Evolutionary conservation across 2,113 vertebrate genomes (phyloP), one percentile per base, ranked within the genome.

Genomic region (Mandrillus leucophaeus): DNA sequence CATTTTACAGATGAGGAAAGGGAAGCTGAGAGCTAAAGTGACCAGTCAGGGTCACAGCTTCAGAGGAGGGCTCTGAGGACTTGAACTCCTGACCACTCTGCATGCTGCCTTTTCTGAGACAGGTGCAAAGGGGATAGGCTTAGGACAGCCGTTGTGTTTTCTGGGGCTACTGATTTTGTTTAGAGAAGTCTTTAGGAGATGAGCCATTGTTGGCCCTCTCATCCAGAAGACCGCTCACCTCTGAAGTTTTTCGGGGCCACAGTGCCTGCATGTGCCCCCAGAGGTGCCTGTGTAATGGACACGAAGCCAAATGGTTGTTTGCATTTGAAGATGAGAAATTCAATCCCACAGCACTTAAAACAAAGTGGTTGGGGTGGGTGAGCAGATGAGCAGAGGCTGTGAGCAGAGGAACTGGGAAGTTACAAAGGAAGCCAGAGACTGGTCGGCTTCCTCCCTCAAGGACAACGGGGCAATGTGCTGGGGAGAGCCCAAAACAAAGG

Each of bases 341-440:
- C 75, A 30, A 25, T 35, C 82, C 78, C 27, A 18, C 27, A 32
- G 43, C 13, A 16, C 84, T 94, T 61, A 38, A 88, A 90, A 85
- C 88, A 18, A 25, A 87, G 81, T 52, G 64, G 12, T 25, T 55
- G 40, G 61, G 66, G 43, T 11, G 35, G 78, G 80, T 23, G 32
- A 81, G 57, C 88, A 70, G 96, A 79, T 81, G 48, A 3, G 8
- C 52, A 48, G 82, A 48, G 45, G 59, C 90, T 43, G 59, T 66
- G 87, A 43, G 85, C 55, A 83, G 91, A 97, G 79, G 73, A 95
- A 86, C 96, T 87, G 82, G 93, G 80, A 96, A 96, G 90, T 96
- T 80, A 61, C 86, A 96, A 92, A 97, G 97, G 96, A 97, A 95
- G 72, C 83, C 73, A 81, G 76, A 95, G 93, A 59, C 87, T 95